phyloP scores from a whole-genome alignment of 2,113 vertebrate species.

The Onychorhynchus coronatus region DNA sequence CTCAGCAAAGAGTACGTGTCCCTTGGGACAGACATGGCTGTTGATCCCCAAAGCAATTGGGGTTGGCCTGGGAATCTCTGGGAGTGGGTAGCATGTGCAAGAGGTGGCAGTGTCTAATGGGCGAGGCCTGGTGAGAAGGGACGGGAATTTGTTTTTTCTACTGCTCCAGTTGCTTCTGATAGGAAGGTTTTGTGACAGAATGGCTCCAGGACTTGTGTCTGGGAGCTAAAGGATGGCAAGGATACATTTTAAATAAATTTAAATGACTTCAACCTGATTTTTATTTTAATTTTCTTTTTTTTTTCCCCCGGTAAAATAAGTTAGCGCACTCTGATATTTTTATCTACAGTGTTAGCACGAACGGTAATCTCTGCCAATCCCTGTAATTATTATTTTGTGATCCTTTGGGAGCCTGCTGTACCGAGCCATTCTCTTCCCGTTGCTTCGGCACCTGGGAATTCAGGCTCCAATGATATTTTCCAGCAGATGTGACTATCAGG shows the following conservation, averaged over 20 bases:
- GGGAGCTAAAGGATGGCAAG: neutral
- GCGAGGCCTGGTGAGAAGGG: neutral
- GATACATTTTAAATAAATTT: neutral
- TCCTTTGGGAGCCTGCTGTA: neutral
- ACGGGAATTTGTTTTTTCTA: neutral
- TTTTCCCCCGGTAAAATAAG: neutral
- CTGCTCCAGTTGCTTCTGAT: neutral
- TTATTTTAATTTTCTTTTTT: neutral
- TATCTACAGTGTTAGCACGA: neutral
- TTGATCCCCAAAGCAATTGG: neutral
- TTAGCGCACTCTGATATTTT: neutral
- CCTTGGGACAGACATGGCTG: neutral
- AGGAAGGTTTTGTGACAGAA: neutral
- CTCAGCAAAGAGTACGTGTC: neutral
- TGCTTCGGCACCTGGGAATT: constrained; percentile 64
- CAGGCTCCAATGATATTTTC: constrained; percentile 56
- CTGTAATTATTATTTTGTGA: constrained; percentile 27
- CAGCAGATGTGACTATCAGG: constrained; percentile 67
- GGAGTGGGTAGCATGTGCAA: neutral
- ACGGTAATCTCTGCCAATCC: neutral
- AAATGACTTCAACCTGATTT: neutral
- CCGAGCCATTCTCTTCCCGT: constrained; percentile 41
- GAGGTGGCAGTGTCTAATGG: neutral
- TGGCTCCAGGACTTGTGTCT: neutral
- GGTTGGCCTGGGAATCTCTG: neutral